phyloP scores from a whole-genome alignment of 2,797 vertebrate species.

The Coregonus suidteri region DNA sequence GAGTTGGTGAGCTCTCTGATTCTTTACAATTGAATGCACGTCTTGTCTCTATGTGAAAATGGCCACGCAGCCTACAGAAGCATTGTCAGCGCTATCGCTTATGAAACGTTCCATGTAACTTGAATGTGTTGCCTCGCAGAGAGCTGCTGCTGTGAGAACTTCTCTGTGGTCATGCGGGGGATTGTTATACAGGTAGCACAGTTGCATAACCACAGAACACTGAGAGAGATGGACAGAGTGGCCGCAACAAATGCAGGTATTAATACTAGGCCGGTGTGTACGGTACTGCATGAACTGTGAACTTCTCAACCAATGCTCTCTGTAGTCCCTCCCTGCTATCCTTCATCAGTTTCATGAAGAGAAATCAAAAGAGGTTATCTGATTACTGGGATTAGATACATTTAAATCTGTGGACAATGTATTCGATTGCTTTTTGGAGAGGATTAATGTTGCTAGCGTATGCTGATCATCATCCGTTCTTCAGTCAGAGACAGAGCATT shows the following conservation, averaged over 20 bases:
- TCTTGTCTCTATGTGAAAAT: conserved; percentile 18
- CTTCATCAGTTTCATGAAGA: neutral
- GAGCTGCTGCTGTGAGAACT: conserved; percentile 20
- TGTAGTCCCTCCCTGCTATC: neutral
- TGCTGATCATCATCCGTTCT: neutral
- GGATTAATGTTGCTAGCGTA: neutral
- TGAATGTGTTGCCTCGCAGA: neutral
- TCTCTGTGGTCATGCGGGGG: conserved; percentile 49
- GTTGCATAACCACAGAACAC: conserved; percentile 65
- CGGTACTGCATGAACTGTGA: conserved; percentile 20
- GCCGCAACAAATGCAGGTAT: conserved; percentile 14
- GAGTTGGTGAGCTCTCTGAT: neutral
- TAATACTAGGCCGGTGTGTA: conserved; percentile 35
- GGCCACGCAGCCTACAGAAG: conserved; percentile 16
- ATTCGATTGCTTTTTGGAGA: neutral
- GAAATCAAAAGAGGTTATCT: neutral
- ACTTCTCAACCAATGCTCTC: neutral
- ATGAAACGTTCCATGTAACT: conserved; percentile 15
- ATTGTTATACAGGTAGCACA: conserved; percentile 42
- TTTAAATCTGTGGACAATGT: neutral
- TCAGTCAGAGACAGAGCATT: neutral
- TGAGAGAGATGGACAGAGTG: conserved; percentile 30
- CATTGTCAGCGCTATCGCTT: neutral
- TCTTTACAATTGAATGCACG: neutral
- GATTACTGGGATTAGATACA: neutral